Base-by-base conservation (phyloP, 2,888 invertebrate genomes). In the Dasysyrphus albostriatus region DNA sequence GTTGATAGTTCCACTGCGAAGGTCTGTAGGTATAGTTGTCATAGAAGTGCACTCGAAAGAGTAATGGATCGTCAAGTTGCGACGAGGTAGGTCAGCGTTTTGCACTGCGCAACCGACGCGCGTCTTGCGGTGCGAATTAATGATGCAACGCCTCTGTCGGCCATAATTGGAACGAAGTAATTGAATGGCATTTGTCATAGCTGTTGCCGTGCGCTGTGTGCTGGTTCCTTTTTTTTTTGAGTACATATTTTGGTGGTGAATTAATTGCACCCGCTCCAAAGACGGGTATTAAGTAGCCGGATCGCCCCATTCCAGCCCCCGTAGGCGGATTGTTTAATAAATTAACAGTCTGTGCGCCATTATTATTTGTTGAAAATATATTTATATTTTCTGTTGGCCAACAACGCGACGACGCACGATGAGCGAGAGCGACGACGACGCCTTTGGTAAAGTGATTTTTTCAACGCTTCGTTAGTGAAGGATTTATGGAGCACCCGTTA, bases 401-500 rank as follows among this genome's bases (percentile, higher is more conserved):
- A 10, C 4, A 3, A 24, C 0, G 10, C 8, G 24, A 42, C 29
- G 39, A 63, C n/a, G 19, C 29, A 14, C 8, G 29, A 6, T 24
- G 39, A 42, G 58, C 59, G 7, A 65, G n/a, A 49, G 47, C 67
- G 67, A 67, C 37, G 37, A 67, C 49, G 67, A 67, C 72, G 83
- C 83, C 88, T 72, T 75, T 80, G 79, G 88, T 88, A 88, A 88
- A 88, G 88, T 88, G 88, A 88, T 83, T 88, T 88, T 83, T 83
- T 88, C 88, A 88, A 78, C 88, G 88, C 88, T 88, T 88, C 83
- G 88, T 88, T 88, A 83, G 79, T n/a, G 29, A 65, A 80, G 83
- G 73, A 88, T 88, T 88, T 88, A 88, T 88, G 79, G 67, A 56
- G 65, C 87, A 44, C 34, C 76, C 83, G 78, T 78, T 83, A 75